These are phyloP conservation scores for Hippocampus zosterae DNA, from an alignment of 2,113 vertebrate genomes.

Conservation along the genomic window DNA sequence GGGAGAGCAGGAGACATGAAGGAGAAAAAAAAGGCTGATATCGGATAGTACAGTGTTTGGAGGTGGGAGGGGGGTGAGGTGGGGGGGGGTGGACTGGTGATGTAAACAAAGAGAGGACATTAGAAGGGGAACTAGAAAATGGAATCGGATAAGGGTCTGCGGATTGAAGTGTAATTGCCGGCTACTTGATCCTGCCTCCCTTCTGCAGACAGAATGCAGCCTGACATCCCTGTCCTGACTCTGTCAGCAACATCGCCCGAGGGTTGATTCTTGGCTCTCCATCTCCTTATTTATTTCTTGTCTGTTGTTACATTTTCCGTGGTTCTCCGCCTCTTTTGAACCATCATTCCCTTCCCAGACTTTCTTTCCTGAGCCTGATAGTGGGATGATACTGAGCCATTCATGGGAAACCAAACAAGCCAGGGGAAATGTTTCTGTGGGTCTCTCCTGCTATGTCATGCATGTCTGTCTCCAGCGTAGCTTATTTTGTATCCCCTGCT, in stretches of 20 bases:
- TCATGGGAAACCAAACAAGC: constrained; percentile 50
- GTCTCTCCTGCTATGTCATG: neutral
- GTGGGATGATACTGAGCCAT: constrained; percentile 43
- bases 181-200: constrained; percentile 35
- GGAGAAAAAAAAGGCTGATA: constrained; percentile 53
- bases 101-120: constrained; percentile 29
- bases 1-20: constrained; percentile 54
- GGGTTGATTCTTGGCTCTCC: constrained; percentile 39
- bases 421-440: constrained; percentile 6
- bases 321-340: constrained; percentile 25
- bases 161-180: constrained; percentile 52
- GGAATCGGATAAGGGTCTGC: constrained; percentile 32
- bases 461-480: constrained; percentile 46
- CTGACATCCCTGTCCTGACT: constrained; percentile 58
- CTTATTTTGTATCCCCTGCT: constrained; percentile 44
- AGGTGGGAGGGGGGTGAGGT: neutral
- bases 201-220: constrained; percentile 54
- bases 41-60: constrained; percentile 45
- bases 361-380: constrained; percentile 30
- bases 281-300: neutral
- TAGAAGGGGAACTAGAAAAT: constrained; percentile 23
- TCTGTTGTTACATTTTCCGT: neutral
- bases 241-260: constrained; percentile 43
- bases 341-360: constrained; percentile 25
- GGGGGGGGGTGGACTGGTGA: neutral